A percentile compares a stretch with the other conserved stretches of the same genome.
These are phyloP conservation scores for Mimumesa dahlbomi DNA, from an alignment of 2,888 invertebrate genomes.

Conservation along the genomic window DNA sequence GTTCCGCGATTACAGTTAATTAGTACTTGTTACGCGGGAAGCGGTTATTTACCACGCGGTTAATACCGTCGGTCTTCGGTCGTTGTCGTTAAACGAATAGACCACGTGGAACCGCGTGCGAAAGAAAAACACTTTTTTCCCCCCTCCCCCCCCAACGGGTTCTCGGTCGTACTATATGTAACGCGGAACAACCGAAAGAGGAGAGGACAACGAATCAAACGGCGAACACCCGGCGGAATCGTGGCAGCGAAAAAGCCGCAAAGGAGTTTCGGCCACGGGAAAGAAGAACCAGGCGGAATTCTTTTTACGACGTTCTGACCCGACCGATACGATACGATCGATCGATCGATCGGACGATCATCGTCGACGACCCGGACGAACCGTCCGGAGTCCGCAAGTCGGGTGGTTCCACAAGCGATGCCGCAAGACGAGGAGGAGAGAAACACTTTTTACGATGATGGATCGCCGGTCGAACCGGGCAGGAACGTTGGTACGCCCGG, in stretches of 20 bases:
- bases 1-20: too few species aligned
- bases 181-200: neutral
- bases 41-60: too few species aligned
- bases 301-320: slow-evolving; percentile 58
- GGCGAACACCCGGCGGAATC: too few species aligned
- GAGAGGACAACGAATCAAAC: neutral
- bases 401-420: slow-evolving; percentile 39
- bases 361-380: slow-evolving; percentile 57
- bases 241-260: slow-evolving; percentile 1
- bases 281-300: slow-evolving; percentile 48
- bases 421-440: slow-evolving; percentile 47
- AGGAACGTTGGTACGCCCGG: slow-evolving; percentile 63
- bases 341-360: slow-evolving; percentile 63
- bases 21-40: too few species aligned
- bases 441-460: slow-evolving; percentile 71
- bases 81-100: too few species aligned
- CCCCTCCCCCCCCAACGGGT: too few species aligned
- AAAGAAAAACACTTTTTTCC: too few species aligned
- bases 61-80: too few species aligned
- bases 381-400: slow-evolving; percentile 29
- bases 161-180: too few species aligned
- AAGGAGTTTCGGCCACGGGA: slow-evolving; percentile 28
- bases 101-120: too few species aligned
- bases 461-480: slow-evolving; percentile 66
- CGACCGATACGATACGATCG: slow-evolving; percentile 63